These are phyloP conservation scores for Scyliorhinus canicula DNA, from an alignment of 2,797 vertebrate genomes.

Conservation along the genomic window DNA sequence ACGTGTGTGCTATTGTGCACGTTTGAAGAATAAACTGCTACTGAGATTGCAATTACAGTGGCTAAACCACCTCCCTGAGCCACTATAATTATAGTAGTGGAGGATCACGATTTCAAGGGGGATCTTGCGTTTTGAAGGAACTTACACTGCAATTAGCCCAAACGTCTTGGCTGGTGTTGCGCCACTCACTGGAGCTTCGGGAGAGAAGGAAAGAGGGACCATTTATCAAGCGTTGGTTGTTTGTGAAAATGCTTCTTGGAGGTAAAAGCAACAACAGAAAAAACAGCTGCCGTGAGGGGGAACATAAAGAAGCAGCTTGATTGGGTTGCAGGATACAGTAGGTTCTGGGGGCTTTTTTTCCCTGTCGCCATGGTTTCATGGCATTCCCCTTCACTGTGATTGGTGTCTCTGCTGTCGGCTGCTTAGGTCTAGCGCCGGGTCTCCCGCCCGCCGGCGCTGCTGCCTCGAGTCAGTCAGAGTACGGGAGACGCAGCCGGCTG, in stretches of 20 bases:
- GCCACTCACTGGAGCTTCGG: too few species aligned
- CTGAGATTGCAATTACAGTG: not conserved
- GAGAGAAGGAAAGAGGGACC: too few species aligned
- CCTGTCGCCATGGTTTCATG: constrained; percentile 3
- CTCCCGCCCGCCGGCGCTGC: constrained; percentile 5
- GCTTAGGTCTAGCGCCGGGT: not conserved
- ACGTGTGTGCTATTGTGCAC: not conserved
- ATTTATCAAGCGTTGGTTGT: not conserved
- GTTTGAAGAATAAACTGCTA: not conserved
- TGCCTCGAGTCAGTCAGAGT: not conserved
- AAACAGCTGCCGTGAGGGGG: not conserved
- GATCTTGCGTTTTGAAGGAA: not conserved
- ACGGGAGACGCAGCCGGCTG: not conserved
- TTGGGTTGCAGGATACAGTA: not conserved
- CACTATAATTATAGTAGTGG: not conserved
- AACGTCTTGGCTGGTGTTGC: not conserved
- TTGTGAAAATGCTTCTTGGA: not conserved
- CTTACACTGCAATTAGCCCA: not conserved
- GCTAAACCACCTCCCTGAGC: not conserved
- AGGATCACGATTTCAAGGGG: not conserved
- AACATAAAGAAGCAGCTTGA: not conserved
- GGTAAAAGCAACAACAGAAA: not conserved
- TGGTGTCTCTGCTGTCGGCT: not conserved
- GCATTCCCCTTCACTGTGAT: not conserved
- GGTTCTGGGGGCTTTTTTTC: not conserved